These are phyloP conservation scores for Drosophila pegasa DNA, from an alignment of 2,888 invertebrate species.

Conservation along the genomic window DNA sequence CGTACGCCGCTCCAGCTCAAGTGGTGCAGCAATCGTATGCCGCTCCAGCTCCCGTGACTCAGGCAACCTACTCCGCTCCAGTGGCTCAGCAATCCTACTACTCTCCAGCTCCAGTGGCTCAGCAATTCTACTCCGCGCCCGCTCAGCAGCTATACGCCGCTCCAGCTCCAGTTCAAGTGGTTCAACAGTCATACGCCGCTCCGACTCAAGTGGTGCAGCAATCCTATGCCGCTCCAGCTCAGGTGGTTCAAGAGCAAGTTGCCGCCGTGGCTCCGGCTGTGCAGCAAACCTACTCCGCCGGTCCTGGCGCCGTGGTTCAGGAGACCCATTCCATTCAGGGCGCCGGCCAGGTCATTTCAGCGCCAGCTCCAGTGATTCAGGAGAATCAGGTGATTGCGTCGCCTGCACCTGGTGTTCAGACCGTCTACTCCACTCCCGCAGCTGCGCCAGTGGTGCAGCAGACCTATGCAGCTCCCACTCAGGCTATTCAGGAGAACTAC, in stretches of 20 bases:
- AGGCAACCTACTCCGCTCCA: conserved; percentile 31
- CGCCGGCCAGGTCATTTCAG: conserved; percentile 30
- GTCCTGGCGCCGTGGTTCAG: conserved; percentile 29
- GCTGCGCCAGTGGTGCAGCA: background rate
- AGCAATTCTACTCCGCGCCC: background rate
- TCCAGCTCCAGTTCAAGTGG: background rate
- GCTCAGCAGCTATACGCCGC: conserved; percentile 8
- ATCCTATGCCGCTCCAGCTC: conserved; percentile 22
- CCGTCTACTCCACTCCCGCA: conserved; percentile 23
- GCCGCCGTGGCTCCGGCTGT: too few species aligned
- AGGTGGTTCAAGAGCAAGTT: too few species aligned
- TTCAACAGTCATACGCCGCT: background rate
- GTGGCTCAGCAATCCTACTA: conserved; percentile 32
- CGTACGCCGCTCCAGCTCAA: conserved; percentile 38
- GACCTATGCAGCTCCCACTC: conserved; percentile 1
- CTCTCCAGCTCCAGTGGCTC: conserved; percentile 33
- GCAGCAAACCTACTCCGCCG: background rate
- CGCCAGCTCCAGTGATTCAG: conserved; percentile 19
- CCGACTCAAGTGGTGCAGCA: conserved; percentile 4
- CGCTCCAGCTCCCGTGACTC: conserved; percentile 31
- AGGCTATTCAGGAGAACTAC: conserved; percentile 4
- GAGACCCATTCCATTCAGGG: conserved; percentile 24
- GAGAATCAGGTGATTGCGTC: conserved; percentile 5
- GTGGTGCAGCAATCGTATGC: conserved; percentile 31
- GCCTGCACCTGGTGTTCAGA: conserved; percentile 35